Base-by-base conservation (phyloP, 2,888 invertebrate genomes). In the Cantharis nigra region DNA sequence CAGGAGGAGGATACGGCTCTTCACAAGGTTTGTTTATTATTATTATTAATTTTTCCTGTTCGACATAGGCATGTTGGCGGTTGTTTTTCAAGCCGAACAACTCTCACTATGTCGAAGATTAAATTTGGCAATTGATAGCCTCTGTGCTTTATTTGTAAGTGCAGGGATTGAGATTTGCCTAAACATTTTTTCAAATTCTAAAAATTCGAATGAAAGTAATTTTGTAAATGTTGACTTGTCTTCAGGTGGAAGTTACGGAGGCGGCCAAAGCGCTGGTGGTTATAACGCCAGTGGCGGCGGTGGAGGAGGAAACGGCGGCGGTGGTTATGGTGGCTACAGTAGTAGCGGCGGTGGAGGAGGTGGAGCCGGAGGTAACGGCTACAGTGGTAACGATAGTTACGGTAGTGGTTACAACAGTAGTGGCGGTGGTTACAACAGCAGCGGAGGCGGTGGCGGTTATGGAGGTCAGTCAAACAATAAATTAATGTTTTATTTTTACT, bases 351-450 rank as follows among this genome's bases (percentile, higher is more conserved):
- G 90, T 69, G 81, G 82, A 9, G 78, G 82, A 30, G 80, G 83
- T 63, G 81, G 82, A 4, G 78, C 80, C n/a, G 82, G 83, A 62
- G 86, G 91, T 33, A 81, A 85, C 49, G 90, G 83, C 70, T 49
- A 49, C 49, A 49, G 49, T n/a, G 89, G 89, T 71, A 87, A 90
- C 89, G 81, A 90, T 69, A 81, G 90, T 88, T 83, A 90, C 88
- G 80, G 91, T 28, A 89, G 90, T 69, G 87, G 91, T 7, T 49
- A 49, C 18, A 83, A 83, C 65, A 80, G 80, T 26, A 69, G 33
- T 67, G 65, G 77, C 16, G 64, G 71, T 26, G 75, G 74, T 62
- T 72, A 72, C 72, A 63, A 75, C 9, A 23, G 74, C 10, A 74
- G 76, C 63, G 79, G 76, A 65, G 79, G 76, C 10, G 78, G 75